Evolutionary conservation across 37 sponge, comb jelly and placozoan genomes (phyloP).

Genomic region (Chondrosia reniformis): DNA sequence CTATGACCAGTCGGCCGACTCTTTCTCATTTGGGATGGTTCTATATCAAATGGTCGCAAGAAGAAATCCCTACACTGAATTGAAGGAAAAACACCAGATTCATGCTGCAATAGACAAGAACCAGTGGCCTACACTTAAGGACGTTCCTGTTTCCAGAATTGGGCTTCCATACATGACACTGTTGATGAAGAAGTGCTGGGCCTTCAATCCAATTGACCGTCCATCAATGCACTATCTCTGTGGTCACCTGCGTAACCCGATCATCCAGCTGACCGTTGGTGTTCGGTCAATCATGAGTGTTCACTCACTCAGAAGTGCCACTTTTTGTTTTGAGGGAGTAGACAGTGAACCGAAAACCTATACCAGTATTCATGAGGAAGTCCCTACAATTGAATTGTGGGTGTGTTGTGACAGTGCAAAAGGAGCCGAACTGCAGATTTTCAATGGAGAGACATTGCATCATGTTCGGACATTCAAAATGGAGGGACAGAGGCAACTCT

Average conservation of each 20-base stretch:
- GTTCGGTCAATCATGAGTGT: neutral
- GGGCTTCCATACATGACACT: slow-evolving; percentile 51
- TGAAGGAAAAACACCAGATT: slow-evolving; percentile 17
- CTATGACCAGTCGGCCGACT: slow-evolving; percentile 74
- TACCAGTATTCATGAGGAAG: neutral
- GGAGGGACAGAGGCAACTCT: neutral
- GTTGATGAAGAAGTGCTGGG: slow-evolving; percentile 72
- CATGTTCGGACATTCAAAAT: neutral
- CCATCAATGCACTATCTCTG: slow-evolving; percentile 12
- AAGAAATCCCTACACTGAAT: slow-evolving; percentile 53
- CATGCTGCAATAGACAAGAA: slow-evolving; percentile 36
- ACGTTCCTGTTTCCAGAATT: slow-evolving; percentile 30
- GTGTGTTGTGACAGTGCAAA: slow-evolving; percentile 1
- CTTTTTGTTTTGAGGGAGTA: neutral
- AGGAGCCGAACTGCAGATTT: slow-evolving; percentile 14
- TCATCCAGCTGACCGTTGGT: slow-evolving; percentile 19
- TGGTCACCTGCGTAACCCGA: neutral
- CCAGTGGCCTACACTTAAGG: slow-evolving; percentile 47
- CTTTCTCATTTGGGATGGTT: slow-evolving; percentile 79
- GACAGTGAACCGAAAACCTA: neutral
- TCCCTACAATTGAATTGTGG: slow-evolving; percentile 13
- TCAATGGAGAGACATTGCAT: neutral
- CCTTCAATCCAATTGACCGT: slow-evolving; percentile 39
- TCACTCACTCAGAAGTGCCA: slow-evolving; percentile 4
- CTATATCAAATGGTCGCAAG: slow-evolving; percentile 79